Base-by-base conservation (phyloP, 2,797 vertebrate genomes). In the Centropyge bicolor region DNA sequence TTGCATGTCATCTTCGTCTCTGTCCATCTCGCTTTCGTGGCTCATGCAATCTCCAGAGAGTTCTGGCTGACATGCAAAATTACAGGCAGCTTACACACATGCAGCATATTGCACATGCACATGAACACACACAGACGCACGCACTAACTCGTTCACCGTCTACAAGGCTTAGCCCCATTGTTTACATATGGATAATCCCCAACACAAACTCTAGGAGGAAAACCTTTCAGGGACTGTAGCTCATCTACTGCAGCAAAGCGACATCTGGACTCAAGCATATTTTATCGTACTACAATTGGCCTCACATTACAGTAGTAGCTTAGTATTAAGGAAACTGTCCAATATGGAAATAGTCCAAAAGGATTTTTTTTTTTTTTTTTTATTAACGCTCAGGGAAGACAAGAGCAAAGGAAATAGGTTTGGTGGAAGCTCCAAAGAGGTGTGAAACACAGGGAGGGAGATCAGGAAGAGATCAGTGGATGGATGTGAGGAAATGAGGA, bases 121-220 rank as follows among this genome's bases (percentile, higher is more conserved):
- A 13, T 59, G 6, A 6, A 6, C 48, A 62, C 63, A 56, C 24
- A 59, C 49, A 66, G 49, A 55, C 38, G 48, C 36, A 70, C n/a
- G n/a, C 48, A n/a, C 22, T 51, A 9, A 35, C 48, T 40, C 40
- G 10, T 16, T 40, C 45, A 41, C 19, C 62, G 46, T 85, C 78
- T 85, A 68, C 57, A 72, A 78, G 66, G 77, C 64, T 86, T 70
- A 81, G 63, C 65, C 46, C 52, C 52, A 80, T 81, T 89, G 84
- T 84, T 85, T 88, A 82, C 64, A 87, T 70, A 61, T 74, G 81
- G 75, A 85, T 91, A 88, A 85, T 89, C 81, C 73, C 40, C 38
- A 81, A n/a, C 48, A 82, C 51, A 74, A 82, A 86, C 81, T 78
- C 51, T 27, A 57, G 27, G 52, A 72, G 54, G 61, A 81, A 81